Percentiles rank a stretch among this genome's conserved stretches.
phyloP scores from a whole-genome alignment of 2,113 vertebrate species.

The Turdus rufiventris region DNA sequence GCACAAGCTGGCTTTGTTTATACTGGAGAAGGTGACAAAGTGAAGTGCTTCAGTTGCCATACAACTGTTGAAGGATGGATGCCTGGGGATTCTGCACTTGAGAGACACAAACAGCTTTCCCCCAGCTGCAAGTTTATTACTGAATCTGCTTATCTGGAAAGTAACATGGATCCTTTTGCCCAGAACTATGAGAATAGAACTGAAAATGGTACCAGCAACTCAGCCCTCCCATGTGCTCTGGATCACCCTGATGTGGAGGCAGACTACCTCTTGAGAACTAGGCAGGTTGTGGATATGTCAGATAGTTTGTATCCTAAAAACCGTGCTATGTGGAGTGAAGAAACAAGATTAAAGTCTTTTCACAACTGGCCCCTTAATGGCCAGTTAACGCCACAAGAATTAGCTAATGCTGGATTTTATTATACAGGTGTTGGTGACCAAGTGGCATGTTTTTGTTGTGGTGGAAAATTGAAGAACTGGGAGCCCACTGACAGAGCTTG shows the following conservation, averaged over 20 bases:
- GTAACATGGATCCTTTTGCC: background rate
- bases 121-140: conserved; percentile 83
- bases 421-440: conserved; percentile 75
- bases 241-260: conserved; percentile 59
- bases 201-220: conserved; percentile 38
- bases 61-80: conserved; percentile 82
- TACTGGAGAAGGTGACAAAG: conserved; percentile 83
- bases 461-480: conserved; percentile 84
- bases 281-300: conserved; percentile 86
- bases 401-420: conserved; percentile 89
- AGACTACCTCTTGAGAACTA: conserved; percentile 81
- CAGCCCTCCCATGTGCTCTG: background rate
- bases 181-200: conserved; percentile 30
- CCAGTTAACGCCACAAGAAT: conserved; percentile 75
- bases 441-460: conserved; percentile 93
- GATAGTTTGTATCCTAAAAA: conserved; percentile 74
- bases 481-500: conserved; percentile 83
- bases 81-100: conserved; percentile 77
- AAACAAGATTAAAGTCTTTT: conserved; percentile 80
- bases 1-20: conserved; percentile 89
- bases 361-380: conserved; percentile 76
- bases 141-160: conserved; percentile 44
- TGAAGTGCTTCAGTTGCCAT: conserved; percentile 88
- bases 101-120: conserved; percentile 82
- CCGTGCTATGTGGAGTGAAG: conserved; percentile 84